Evolutionary conservation across 2,113 vertebrate genomes (phyloP).

Genomic region (Cochlearius cochlearius): DNA sequence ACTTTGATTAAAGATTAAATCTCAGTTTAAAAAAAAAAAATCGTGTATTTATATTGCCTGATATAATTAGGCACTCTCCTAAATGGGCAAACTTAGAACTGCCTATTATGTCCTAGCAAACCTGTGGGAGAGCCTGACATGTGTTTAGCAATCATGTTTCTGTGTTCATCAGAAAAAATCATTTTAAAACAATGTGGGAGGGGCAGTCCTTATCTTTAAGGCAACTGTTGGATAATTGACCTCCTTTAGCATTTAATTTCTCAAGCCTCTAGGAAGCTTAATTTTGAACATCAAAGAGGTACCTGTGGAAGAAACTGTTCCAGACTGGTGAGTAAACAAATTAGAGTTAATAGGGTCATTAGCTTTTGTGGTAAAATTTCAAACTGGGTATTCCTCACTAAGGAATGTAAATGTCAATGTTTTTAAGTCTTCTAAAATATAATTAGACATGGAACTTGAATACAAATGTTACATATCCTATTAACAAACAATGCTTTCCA

Average conservation of each 20-base stretch:
- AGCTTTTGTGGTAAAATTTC: constrained; percentile 75
- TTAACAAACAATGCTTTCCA: constrained; percentile 30
- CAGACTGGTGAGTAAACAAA: constrained; percentile 80
- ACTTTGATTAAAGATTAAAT: constrained; percentile 32
- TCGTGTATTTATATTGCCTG: neutral
- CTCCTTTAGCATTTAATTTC: constrained; percentile 79
- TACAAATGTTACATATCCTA: constrained; percentile 30
- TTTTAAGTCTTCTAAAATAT: constrained; percentile 63
- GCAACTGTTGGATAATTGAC: constrained; percentile 76
- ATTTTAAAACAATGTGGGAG: constrained; percentile 60
- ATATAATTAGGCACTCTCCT: constrained; percentile 52
- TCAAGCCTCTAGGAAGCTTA: constrained; percentile 76
- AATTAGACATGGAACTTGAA: constrained; percentile 62
- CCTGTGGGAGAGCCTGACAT: constrained; percentile 40
- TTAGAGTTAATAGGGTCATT: constrained; percentile 79
- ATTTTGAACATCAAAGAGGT: constrained; percentile 77
- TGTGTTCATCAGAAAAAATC: constrained; percentile 52
- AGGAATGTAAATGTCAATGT: constrained; percentile 59
- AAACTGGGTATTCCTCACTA: constrained; percentile 66
- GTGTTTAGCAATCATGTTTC: constrained; percentile 49
- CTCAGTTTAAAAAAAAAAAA: neutral
- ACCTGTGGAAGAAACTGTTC: constrained; percentile 78
- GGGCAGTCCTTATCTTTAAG: constrained; percentile 70
- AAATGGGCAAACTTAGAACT: constrained; percentile 46
- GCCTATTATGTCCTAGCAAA: constrained; percentile 47